Conservation (phyloP, 1,140 invertebrate species). For the Hyles euphorbiae region DNA sequence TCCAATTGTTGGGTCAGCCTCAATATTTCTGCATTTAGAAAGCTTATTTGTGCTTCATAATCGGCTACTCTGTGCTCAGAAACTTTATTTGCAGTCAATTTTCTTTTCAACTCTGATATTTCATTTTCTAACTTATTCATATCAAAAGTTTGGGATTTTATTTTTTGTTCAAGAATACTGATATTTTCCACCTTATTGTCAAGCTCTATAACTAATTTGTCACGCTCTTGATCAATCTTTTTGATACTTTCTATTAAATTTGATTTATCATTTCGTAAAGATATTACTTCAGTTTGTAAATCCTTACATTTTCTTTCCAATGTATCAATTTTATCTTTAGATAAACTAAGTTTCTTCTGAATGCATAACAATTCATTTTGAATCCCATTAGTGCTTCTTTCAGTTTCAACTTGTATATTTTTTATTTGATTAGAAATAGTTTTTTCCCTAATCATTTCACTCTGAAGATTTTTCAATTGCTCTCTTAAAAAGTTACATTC, state of each 20-base stretch:
- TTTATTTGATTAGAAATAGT: conserved; percentile 73
- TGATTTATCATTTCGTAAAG: conserved; percentile 76
- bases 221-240: conserved; percentile 77
- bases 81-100: conserved; percentile 58
- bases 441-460: conserved; percentile 66
- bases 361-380: conserved; percentile 75
- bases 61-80: conserved; percentile 76
- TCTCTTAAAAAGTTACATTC: conserved; percentile 67
- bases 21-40: conserved; percentile 69
- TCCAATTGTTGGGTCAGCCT: conserved; percentile 72
- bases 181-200: conserved; percentile 78
- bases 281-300: conserved; percentile 75
- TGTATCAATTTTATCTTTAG: conserved; percentile 70
- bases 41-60: conserved; percentile 74
- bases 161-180: conserved; percentile 75
- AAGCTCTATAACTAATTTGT: conserved; percentile 77
- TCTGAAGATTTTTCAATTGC: conserved; percentile 65
- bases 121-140: conserved; percentile 63
- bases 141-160: conserved; percentile 70
- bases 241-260: conserved; percentile 74
- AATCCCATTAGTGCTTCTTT: conserved; percentile 76
- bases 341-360: conserved; percentile 75
- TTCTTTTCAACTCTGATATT: conserved; percentile 58
- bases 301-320: conserved; percentile 76
- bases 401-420: conserved; percentile 78